Conservation (phyloP, 2,888 invertebrate genomes). For the Andrena camellia region DNA sequence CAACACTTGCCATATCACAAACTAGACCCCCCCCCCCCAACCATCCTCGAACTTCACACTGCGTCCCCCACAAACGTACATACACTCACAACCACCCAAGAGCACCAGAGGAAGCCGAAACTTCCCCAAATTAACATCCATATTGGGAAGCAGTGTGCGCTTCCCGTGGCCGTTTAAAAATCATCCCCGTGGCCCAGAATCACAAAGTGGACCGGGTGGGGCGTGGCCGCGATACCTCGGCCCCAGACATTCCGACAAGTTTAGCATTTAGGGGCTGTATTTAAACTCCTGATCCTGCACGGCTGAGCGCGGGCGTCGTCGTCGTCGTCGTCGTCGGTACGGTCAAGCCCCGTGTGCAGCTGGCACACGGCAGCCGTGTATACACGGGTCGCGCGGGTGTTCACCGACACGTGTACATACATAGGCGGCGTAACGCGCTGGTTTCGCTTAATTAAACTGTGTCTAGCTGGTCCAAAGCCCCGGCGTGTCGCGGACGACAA, state of each 20-base stretch:
- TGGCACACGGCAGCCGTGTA: slow-evolving; percentile 40
- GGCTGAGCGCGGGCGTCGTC: slow-evolving; percentile 34
- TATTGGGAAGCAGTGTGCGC: no score
- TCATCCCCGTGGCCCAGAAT: neutral
- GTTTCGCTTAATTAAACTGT: slow-evolving; percentile 83
- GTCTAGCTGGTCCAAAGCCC: slow-evolving; percentile 76
- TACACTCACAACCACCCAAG: no score
- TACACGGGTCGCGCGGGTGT: slow-evolving; percentile 54
- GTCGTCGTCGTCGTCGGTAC: slow-evolving; percentile 11
- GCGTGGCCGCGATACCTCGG: slow-evolving; percentile 8
- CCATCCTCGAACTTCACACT: no score
- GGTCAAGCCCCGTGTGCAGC: slow-evolving; percentile 47
- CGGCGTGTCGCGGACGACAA: slow-evolving; percentile 69
- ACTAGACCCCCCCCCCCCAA: no score
- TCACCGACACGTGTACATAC: slow-evolving; percentile 68
- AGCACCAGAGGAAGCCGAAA: no score
- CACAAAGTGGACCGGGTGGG: neutral
- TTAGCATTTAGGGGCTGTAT: slow-evolving; percentile 44
- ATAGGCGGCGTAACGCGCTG: slow-evolving; percentile 69
- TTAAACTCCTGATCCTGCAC: slow-evolving; percentile 60
- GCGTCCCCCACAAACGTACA: no score
- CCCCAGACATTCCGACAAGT: slow-evolving; percentile 31
- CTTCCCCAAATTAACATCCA: no score
- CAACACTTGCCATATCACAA: no score
- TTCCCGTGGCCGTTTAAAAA: neutral